Conservation (phyloP, 2,113 vertebrate genomes). For the Lepisosteus oculatus region DNA sequence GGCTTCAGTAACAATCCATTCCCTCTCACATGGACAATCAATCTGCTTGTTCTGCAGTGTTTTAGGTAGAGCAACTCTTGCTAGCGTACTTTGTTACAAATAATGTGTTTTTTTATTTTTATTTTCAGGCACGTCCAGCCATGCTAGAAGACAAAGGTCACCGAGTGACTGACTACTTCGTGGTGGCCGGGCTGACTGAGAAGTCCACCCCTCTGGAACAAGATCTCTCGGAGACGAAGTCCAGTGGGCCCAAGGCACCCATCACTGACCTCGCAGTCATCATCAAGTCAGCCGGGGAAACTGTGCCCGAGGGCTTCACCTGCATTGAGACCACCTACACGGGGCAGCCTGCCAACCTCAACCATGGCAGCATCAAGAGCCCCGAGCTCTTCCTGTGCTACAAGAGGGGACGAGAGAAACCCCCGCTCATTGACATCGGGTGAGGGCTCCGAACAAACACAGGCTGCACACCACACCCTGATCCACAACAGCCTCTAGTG, state of each 20-base stretch:
- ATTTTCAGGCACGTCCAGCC: constrained; percentile 64
- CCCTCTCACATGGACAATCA: no score
- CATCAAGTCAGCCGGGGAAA: constrained; percentile 87
- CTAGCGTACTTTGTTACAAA: constrained; percentile 18
- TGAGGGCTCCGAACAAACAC: constrained; percentile 50
- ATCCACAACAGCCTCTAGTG: no score
- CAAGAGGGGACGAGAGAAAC: constrained; percentile 81
- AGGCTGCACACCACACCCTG: no score
- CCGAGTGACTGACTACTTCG: constrained; percentile 95
- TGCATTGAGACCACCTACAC: constrained; percentile 88
- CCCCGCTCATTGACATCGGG: constrained; percentile 91
- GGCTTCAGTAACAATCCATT: no score
- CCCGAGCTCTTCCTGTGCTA: constrained; percentile 95
- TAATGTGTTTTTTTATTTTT: constrained; percentile 19
- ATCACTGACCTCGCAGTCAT: constrained; percentile 95
- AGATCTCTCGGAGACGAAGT: constrained; percentile 87
- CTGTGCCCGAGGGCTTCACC: constrained; percentile 90
- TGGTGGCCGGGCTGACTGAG: constrained; percentile 93
- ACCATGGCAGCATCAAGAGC: constrained; percentile 96
- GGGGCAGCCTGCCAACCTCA: constrained; percentile 90
- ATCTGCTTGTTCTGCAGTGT: no score
- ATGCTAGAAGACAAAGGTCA: constrained; percentile 97
- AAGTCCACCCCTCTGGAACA: constrained; percentile 84
- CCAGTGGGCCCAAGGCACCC: constrained; percentile 84
- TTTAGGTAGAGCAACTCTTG: no score